Evolutionary conservation across 2,888 invertebrate species (phyloP).

Genomic region (Heterodera filipjevi): DNA sequence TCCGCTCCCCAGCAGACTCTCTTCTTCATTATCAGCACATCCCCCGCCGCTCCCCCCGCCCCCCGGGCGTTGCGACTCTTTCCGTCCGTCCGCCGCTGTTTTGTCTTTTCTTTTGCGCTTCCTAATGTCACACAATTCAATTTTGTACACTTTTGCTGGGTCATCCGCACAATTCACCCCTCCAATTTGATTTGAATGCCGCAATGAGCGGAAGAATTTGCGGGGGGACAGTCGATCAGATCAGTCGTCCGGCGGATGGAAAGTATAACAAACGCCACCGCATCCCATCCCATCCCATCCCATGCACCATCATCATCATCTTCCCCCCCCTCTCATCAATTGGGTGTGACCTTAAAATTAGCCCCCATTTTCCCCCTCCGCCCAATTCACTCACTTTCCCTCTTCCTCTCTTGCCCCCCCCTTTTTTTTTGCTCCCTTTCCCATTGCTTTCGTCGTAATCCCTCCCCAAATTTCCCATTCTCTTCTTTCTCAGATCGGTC

Average conservation of each 20-base stretch:
- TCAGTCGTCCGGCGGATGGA: neutral
- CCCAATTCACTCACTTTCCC: neutral
- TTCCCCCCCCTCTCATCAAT: neutral
- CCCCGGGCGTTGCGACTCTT: neutral
- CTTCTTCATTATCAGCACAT: constrained; percentile 7
- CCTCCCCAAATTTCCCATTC: neutral
- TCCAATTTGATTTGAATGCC: neutral
- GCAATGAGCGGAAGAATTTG: constrained; percentile 5
- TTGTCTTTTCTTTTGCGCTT: neutral
- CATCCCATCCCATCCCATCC: neutral
- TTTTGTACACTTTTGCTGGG: neutral
- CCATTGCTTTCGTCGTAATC: neutral
- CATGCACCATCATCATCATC: neutral
- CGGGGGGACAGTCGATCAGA: neutral
- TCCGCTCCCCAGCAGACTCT: neutral
- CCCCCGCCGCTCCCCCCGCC: neutral
- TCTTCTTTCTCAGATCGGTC: neutral
- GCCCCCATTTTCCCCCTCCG: constrained; percentile 10
- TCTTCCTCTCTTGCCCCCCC: neutral
- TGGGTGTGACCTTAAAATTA: constrained; percentile 15
- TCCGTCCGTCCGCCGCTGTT: neutral
- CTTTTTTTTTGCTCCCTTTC: neutral
- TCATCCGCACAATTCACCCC: constrained; percentile 2
- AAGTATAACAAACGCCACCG: neutral
- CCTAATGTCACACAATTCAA: neutral